Percentiles rank a stretch among this genome's conserved stretches.
phyloP scores from a whole-genome alignment of 2,888 invertebrate genomes.

The Ethmia dodecea region DNA sequence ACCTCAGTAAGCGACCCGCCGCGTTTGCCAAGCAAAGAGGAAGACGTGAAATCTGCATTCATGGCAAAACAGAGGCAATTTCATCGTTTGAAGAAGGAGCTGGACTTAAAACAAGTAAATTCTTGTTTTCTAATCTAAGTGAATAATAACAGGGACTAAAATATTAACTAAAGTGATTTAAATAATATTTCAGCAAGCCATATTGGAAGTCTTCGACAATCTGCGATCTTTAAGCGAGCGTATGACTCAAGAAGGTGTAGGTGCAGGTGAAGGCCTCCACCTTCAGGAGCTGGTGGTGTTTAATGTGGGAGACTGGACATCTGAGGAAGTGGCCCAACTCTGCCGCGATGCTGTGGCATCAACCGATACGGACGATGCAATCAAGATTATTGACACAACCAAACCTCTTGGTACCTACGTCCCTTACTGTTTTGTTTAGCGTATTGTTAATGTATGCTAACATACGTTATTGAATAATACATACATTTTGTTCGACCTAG shows the following conservation, averaged over 20 bases:
- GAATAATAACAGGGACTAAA: too few relatives aligned
- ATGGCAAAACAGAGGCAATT: constrained; percentile 46
- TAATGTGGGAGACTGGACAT: constrained; percentile 64
- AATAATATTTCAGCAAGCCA: constrained; percentile 44
- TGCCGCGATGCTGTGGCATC: constrained; percentile 45
- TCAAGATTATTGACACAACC: constrained; percentile 40
- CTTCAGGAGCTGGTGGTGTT: constrained; percentile 52
- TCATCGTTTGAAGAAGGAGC: constrained; percentile 54
- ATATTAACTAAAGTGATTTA: too few relatives aligned
- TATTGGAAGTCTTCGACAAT: constrained; percentile 50
- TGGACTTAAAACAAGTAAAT: constrained; percentile 64
- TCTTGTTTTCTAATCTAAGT: too few relatives aligned
- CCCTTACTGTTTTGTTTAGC: too few relatives aligned
- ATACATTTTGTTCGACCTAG: too few relatives aligned
- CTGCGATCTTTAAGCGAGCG: constrained; percentile 47
- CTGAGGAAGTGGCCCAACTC: constrained; percentile 53
- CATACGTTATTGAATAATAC: too few relatives aligned
- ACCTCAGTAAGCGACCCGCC: constrained; percentile 11
- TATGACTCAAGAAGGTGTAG: constrained; percentile 46
- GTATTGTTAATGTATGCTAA: too few relatives aligned
- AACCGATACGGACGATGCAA: constrained; percentile 34
- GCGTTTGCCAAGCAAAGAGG: constrained; percentile 22
- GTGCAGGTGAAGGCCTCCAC: constrained; percentile 39
- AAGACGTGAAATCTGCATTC: constrained; percentile 41
- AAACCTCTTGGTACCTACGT: constrained; percentile 45